Percentiles rank a stretch among this genome's conserved stretches.
Conservation (phyloP, 2,888 invertebrate species). For the Spilosoma lubricipeda region DNA sequence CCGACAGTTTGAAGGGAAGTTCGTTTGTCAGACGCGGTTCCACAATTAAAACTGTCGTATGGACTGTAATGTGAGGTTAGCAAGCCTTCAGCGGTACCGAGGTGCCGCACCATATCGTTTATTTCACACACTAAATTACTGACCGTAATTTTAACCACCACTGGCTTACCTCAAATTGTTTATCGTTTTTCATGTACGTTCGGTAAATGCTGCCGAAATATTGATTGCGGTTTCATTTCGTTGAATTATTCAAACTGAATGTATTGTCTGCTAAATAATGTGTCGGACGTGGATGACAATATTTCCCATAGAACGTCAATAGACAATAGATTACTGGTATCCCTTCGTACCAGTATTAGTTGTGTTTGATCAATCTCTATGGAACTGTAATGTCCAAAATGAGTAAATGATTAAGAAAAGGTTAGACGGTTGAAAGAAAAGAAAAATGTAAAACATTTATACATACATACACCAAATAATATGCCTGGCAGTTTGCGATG, state of each 20-base stretch:
- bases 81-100: no score
- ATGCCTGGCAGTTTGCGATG: no score
- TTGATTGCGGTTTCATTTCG: neutral
- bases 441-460: no score
- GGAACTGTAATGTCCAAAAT: neutral
- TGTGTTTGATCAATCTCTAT: no score
- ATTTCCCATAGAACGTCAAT: no score
- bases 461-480: no score
- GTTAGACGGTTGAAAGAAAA: neutral
- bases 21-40: neutral
- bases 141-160: neutral
- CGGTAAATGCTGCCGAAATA: neutral
- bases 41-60: neutral
- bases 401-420: neutral
- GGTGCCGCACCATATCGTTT: no score
- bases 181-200: neutral
- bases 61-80: neutral
- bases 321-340: no score
- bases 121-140: no score
- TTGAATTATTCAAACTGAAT: neutral
- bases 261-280: neutral
- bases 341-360: no score
- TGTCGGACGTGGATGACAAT: neutral
- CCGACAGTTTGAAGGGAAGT: neutral
- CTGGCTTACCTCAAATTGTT: neutral